A percentile compares a stretch with the other conserved stretches of the same genome.
Conservation (phyloP, 2,113 vertebrate species). For the Daubentonia madagascariensis region DNA sequence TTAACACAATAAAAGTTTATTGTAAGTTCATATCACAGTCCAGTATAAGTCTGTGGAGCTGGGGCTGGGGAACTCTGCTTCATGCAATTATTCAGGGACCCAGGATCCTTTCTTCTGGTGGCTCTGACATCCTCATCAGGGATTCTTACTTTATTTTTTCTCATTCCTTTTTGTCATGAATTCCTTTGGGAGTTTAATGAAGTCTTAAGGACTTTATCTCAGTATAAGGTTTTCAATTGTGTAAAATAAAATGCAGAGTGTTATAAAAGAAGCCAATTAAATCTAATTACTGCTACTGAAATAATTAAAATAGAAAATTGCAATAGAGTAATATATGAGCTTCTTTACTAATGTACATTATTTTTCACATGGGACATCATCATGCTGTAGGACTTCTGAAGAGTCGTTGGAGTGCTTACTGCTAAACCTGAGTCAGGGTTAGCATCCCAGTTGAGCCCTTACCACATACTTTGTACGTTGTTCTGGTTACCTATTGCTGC, state of each 20-base stretch:
- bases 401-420: background rate
- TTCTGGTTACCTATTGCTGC: background rate
- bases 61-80: background rate
- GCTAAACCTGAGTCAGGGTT: background rate
- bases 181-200: background rate
- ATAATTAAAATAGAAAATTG: background rate
- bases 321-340: background rate
- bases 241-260: background rate
- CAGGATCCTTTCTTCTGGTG: background rate
- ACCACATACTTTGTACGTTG: rapidly evolving
- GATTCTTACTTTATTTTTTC: background rate
- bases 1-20: background rate
- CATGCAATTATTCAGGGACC: background rate
- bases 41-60: background rate
- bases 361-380: background rate
- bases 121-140: background rate
- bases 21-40: background rate
- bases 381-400: background rate
- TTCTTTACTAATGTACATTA: background rate
- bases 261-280: conserved; percentile 25
- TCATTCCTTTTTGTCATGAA: background rate
- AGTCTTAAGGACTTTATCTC: background rate
- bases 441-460: background rate
- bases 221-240: background rate
- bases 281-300: background rate